Conservation (phyloP, 2,113 vertebrate genomes). For the Dasypus novemcinctus region DNA sequence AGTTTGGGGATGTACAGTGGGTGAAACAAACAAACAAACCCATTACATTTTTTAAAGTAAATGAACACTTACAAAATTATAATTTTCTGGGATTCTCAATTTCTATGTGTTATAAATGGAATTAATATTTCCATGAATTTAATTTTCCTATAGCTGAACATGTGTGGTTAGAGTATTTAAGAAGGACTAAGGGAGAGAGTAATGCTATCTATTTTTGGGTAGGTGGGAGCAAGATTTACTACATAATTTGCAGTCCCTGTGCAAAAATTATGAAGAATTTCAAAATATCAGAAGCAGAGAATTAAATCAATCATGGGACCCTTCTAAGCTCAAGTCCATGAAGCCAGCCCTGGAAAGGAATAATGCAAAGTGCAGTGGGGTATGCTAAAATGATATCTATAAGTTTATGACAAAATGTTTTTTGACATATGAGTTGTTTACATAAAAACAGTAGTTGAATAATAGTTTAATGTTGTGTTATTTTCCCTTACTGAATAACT, state of each 20-base stretch:
- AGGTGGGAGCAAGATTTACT: background rate
- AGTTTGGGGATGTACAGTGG: background rate
- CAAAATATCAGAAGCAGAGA: background rate
- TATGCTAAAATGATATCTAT: background rate
- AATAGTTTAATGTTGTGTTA: background rate
- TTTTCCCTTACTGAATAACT: background rate
- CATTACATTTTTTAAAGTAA: background rate
- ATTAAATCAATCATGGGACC: background rate
- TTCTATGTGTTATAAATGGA: background rate
- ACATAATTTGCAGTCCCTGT: background rate
- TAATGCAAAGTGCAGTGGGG: background rate
- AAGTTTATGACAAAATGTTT: background rate
- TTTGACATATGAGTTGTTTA: background rate
- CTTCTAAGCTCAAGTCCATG: background rate
- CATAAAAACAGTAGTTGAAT: background rate
- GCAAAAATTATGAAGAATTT: background rate
- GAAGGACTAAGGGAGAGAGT: background rate
- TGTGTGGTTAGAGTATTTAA: background rate
- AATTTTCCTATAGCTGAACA: background rate
- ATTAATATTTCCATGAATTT: background rate
- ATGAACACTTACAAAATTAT: background rate
- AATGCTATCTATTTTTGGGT: background rate
- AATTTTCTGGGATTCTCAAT: background rate
- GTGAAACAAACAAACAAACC: background rate
- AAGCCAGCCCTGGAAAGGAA: background rate